These are phyloP conservation scores for Germaria angustata DNA, from an alignment of 2,888 invertebrate species.

Conservation along the genomic window DNA sequence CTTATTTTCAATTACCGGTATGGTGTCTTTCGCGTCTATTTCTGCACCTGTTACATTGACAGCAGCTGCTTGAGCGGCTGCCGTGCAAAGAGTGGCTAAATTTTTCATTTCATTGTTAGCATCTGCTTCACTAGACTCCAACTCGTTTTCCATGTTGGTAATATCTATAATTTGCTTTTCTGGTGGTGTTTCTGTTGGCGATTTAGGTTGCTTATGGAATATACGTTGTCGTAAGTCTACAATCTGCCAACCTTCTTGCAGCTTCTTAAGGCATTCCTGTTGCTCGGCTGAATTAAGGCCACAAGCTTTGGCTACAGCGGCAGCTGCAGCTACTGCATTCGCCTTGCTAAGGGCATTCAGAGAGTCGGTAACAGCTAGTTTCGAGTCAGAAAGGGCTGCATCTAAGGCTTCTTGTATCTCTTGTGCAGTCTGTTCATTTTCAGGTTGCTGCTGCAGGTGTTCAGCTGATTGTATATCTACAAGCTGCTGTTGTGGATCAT, in stretches of 20 bases:
- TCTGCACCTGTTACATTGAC: slow-evolving; percentile 68
- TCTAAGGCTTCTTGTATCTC: slow-evolving; percentile 72
- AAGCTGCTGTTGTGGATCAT: slow-evolving; percentile 58
- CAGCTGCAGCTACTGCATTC: slow-evolving; percentile 61
- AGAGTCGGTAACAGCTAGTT: slow-evolving; percentile 67
- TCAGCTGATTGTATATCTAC: slow-evolving; percentile 61
- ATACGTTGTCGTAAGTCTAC: slow-evolving; percentile 76
- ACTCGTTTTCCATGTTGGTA: slow-evolving; percentile 51
- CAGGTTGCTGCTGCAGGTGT: slow-evolving; percentile 54
- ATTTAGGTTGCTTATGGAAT: slow-evolving; percentile 80
- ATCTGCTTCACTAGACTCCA: slow-evolving; percentile 64
- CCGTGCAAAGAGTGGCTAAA: slow-evolving; percentile 75
- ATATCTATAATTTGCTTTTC: slow-evolving; percentile 71
- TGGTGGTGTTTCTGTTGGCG: slow-evolving; percentile 79
- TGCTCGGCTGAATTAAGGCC: slow-evolving; percentile 69
- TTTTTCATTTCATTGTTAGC: slow-evolving; percentile 76
- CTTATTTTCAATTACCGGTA: slow-evolving; percentile 8
- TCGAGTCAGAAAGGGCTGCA: slow-evolving; percentile 71
- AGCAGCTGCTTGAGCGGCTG: slow-evolving; percentile 75
- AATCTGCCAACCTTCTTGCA: slow-evolving; percentile 79
- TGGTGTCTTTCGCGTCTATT: slow-evolving; percentile 36
- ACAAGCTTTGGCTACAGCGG: slow-evolving; percentile 67
- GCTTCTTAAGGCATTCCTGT: slow-evolving; percentile 71
- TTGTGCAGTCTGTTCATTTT: slow-evolving; percentile 67
- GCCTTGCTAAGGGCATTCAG: slow-evolving; percentile 70